A percentile compares a stretch with the other conserved stretches of the same genome.
phyloP scores from a whole-genome alignment of 1,140 invertebrate species.

The Aleiodes sp. region DNA sequence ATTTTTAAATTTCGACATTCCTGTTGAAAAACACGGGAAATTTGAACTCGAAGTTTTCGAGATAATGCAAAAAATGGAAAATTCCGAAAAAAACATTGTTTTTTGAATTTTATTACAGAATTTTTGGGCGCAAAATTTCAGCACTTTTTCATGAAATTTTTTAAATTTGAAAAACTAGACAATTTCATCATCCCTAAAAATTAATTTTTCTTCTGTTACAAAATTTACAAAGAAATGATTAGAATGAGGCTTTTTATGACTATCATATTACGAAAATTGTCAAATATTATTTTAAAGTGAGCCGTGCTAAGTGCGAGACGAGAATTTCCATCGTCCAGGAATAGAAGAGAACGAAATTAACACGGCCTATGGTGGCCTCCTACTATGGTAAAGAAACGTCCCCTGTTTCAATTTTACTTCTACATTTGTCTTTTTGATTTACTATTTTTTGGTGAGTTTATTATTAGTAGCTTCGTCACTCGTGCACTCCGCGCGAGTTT shows the following conservation, averaged over 20 bases:
- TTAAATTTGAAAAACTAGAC: too few relatives aligned
- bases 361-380: conserved; percentile 24
- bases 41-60: too few relatives aligned
- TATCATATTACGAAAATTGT: conserved; percentile 4
- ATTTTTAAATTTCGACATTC: too few relatives aligned
- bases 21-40: too few relatives aligned
- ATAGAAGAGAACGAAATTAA: conserved; percentile 49
- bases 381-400: neutral
- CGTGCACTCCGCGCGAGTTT: neutral
- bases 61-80: too few relatives aligned
- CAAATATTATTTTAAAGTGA: neutral
- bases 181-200: too few relatives aligned
- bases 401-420: neutral
- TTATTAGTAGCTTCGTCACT: neutral
- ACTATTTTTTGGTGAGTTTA: neutral
- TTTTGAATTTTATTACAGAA: too few relatives aligned
- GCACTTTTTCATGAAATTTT: too few relatives aligned
- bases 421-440: neutral
- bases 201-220: conserved; percentile 5
- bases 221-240: neutral
- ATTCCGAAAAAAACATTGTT: too few relatives aligned
- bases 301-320: conserved; percentile 6
- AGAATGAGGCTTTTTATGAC: neutral
- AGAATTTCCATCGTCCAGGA: conserved; percentile 40
- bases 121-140: too few relatives aligned